Conservation (phyloP, 2,888 invertebrate species). For the Megalurothrips usitatus region DNA sequence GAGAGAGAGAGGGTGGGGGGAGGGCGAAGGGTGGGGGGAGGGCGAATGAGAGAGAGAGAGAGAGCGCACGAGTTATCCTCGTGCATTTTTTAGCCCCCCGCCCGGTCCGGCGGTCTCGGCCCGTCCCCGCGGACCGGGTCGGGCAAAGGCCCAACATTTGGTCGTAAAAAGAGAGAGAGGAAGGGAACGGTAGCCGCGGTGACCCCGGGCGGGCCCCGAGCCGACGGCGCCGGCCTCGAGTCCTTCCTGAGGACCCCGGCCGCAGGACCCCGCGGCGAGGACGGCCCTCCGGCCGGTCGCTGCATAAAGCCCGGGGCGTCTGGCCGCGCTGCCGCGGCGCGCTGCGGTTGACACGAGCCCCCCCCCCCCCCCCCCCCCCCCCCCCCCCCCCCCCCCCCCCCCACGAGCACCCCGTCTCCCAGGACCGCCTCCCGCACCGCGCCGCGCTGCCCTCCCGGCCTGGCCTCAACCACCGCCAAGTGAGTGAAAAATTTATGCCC, state of each 20-base stretch:
- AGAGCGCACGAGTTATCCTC: not conserved
- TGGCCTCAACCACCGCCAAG: not conserved
- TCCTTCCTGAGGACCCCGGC: too few relatives aligned
- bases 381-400: not conserved
- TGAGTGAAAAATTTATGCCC: not conserved
- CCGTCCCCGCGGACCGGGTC: not conserved
- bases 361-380: not conserved
- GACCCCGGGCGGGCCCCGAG: too few relatives aligned
- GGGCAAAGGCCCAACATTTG: not conserved
- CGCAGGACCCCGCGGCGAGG: too few relatives aligned
- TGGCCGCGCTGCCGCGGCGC: not conserved
- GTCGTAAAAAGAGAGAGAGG: not conserved
- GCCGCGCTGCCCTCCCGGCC: not conserved
- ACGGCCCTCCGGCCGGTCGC: too few relatives aligned
- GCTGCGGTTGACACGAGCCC: not conserved
- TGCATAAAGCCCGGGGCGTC: too few relatives aligned
- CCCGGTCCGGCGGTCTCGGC: not conserved
- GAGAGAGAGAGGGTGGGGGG: too few relatives aligned
- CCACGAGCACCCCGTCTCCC: too few relatives aligned
- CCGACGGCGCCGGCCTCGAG: too few relatives aligned
- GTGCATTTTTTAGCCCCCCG: not conserved
- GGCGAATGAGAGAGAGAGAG: too few relatives aligned
- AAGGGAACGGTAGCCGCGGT: not conserved
- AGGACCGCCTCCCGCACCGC: not conserved
- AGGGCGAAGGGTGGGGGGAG: too few relatives aligned